A percentile compares a stretch with the other conserved stretches of the same genome.
Evolutionary conservation across 1,140 invertebrate genomes (phyloP).

Genomic region (Danaus plexippus): DNA sequence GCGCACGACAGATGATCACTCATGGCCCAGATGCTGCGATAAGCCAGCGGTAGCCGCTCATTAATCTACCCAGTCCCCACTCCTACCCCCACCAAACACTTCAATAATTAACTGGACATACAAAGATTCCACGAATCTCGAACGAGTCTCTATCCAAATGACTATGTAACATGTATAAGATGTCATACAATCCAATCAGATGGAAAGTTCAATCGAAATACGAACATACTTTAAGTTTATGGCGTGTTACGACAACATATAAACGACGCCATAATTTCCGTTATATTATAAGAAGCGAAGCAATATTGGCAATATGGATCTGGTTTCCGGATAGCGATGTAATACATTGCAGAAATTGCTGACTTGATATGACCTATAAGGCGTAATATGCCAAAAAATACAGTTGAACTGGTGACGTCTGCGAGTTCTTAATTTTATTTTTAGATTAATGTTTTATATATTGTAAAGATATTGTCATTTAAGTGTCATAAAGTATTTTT

Average conservation of each 20-base stretch:
- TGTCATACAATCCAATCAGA: slow-evolving; percentile 28
- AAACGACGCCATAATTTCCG: neutral
- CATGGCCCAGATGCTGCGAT: slow-evolving; percentile 68
- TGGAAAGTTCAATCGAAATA: slow-evolving; percentile 16
- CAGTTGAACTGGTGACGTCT: too few relatives aligned
- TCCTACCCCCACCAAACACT: slow-evolving; percentile 27
- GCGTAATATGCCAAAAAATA: too few relatives aligned
- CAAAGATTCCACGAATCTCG: slow-evolving; percentile 53
- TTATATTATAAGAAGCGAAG: slow-evolving; percentile 16
- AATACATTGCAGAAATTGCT: neutral
- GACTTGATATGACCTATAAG: slow-evolving; percentile 5
- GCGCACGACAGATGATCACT: slow-evolving; percentile 70
- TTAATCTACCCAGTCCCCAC: slow-evolving; percentile 64
- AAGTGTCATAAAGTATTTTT: slow-evolving; percentile 34
- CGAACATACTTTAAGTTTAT: slow-evolving; percentile 2
- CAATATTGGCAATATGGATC: slow-evolving; percentile 15
- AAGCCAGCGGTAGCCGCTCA: slow-evolving; percentile 68
- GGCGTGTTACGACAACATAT: slow-evolving; percentile 17
- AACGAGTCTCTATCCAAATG: slow-evolving; percentile 33
- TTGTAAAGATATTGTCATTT: slow-evolving; percentile 20
- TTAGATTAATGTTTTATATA: too few relatives aligned
- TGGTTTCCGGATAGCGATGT: slow-evolving; percentile 8
- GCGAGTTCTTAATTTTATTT: too few relatives aligned
- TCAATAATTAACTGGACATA: slow-evolving; percentile 65
- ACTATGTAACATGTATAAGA: slow-evolving; percentile 33